Conservation (phyloP, 2,888 invertebrate species). For the Anagyrus pseudococci region DNA sequence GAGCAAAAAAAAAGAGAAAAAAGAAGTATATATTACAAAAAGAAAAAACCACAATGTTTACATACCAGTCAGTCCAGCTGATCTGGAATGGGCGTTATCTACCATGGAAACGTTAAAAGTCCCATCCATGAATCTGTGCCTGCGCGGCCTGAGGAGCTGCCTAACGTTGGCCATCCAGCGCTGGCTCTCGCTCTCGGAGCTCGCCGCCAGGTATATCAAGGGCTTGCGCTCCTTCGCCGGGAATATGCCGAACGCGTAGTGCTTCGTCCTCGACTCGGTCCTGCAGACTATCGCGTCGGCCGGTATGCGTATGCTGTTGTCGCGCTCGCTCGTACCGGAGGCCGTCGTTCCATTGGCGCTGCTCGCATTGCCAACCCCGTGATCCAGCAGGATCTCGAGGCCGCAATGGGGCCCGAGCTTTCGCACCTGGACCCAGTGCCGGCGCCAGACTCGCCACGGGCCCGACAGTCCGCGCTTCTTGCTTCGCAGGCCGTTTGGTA, state of each 20-base stretch:
- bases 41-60: too few relatives aligned
- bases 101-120: slow-evolving; percentile 70
- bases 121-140: slow-evolving; percentile 62
- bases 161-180: slow-evolving; percentile 70
- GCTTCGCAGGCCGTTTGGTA: slow-evolving; percentile 50
- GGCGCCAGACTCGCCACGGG: slow-evolving; percentile 55
- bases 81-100: slow-evolving; percentile 70
- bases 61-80: slow-evolving; percentile 65
- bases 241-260: slow-evolving; percentile 75
- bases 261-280: slow-evolving; percentile 72
- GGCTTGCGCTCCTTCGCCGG: slow-evolving; percentile 68
- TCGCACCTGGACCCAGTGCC: slow-evolving; percentile 55
- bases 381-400: slow-evolving; percentile 48
- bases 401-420: slow-evolving; percentile 50
- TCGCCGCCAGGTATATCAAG: slow-evolving; percentile 70
- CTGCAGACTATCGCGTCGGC: slow-evolving; percentile 68
- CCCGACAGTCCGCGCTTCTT: slow-evolving; percentile 50
- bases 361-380: slow-evolving; percentile 39
- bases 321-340: slow-evolving; percentile 40
- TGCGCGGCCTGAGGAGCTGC: slow-evolving; percentile 59
- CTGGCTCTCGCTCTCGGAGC: slow-evolving; percentile 71
- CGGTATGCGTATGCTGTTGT: slow-evolving; percentile 62
- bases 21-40: too few relatives aligned
- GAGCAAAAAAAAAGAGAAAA: too few relatives aligned
- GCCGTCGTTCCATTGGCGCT: neutral